Percentiles rank a stretch among this genome's conserved stretches.
Evolutionary conservation across 2,888 invertebrate genomes (phyloP).

Genomic region (Parochlus steinenii): DNA sequence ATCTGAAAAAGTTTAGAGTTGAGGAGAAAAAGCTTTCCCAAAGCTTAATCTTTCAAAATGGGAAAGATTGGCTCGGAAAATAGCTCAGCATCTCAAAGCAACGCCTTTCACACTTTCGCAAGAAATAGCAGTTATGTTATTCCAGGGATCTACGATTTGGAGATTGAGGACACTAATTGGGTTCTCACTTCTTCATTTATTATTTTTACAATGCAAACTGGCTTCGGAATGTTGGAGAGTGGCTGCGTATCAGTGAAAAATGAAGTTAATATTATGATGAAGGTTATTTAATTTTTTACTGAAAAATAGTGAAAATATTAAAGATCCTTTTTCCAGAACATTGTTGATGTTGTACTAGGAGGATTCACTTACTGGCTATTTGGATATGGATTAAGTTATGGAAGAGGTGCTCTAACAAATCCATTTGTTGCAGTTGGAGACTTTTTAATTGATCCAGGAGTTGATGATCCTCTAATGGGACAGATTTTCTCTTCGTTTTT

Average conservation of each 20-base stretch:
- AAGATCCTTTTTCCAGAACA: not conserved
- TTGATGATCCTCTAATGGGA: constrained; percentile 63
- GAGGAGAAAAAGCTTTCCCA: no score
- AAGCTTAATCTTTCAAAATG: not conserved
- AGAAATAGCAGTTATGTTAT: constrained; percentile 30
- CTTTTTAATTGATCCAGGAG: constrained; percentile 60
- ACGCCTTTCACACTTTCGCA: constrained; percentile 23
- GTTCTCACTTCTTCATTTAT: constrained; percentile 77
- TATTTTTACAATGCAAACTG: constrained; percentile 88
- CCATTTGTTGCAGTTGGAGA: constrained; percentile 71
- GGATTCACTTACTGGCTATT: constrained; percentile 81
- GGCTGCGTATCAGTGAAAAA: constrained; percentile 87
- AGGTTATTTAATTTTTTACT: constrained; percentile 88
- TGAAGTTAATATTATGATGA: constrained; percentile 96
- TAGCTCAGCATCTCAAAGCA: constrained; percentile 22
- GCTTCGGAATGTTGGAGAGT: constrained; percentile 86
- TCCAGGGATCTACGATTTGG: constrained; percentile 45
- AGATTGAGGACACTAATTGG: constrained; percentile 74
- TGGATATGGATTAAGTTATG: constrained; percentile 85
- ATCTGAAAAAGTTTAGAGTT: no score
- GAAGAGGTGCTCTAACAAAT: constrained; percentile 52
- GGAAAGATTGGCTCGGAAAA: constrained; percentile 15
- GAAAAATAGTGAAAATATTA: not conserved
- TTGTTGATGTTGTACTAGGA: not conserved
- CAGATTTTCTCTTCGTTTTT: constrained; percentile 74